Conservation (phyloP, 2,797 vertebrate species). For the Amblyraja radiata region DNA sequence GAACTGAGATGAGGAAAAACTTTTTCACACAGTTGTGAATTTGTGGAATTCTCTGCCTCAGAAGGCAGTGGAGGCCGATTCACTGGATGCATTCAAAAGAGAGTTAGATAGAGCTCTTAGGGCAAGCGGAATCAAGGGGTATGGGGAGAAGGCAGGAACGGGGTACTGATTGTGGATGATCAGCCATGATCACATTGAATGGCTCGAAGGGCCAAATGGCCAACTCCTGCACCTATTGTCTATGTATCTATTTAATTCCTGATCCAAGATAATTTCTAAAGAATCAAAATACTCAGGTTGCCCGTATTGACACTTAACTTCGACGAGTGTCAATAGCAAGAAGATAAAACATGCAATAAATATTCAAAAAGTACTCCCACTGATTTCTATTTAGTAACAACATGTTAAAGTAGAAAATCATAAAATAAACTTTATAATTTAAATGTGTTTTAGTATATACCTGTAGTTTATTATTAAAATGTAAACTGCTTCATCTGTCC, state of each 20-base stretch:
- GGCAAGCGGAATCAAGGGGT: no score
- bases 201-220: no score
- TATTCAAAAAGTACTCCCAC: background rate
- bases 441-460: background rate
- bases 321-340: background rate
- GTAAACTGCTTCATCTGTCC: background rate
- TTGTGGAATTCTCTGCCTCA: no score
- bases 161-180: no score
- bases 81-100: no score
- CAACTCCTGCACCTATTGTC: no score
- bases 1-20: no score
- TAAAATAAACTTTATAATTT: background rate
- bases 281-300: background rate
- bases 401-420: background rate
- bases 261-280: conserved; percentile 7
- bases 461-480: conserved; percentile 5
- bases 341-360: background rate
- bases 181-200: no score
- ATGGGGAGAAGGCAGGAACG: no score
- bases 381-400: background rate
- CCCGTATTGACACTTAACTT: background rate
- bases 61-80: no score
- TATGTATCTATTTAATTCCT: background rate
- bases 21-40: no score
- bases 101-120: no score